Evolutionary conservation across 2,113 vertebrate genomes (phyloP).

Genomic region (Oreochromis niloticus): DNA sequence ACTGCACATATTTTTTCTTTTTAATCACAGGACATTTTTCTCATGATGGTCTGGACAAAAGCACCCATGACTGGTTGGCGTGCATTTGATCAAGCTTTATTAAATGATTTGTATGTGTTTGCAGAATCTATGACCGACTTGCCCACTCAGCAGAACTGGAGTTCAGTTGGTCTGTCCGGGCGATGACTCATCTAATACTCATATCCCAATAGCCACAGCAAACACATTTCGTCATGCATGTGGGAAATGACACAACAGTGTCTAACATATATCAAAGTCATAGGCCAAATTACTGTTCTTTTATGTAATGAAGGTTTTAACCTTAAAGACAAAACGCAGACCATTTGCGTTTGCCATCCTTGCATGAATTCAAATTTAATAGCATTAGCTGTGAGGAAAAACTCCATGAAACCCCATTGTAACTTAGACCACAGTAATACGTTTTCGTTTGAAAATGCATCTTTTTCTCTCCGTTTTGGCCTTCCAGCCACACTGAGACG

Average conservation of each 20-base stretch:
- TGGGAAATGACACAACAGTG: conserved; percentile 11
- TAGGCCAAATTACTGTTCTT: background rate
- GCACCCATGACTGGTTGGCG: background rate
- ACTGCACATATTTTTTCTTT: background rate
- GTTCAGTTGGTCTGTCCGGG: background rate
- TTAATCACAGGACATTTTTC: background rate
- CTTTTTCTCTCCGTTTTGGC: background rate
- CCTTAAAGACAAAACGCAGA: conserved; percentile 2
- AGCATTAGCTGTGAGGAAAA: background rate
- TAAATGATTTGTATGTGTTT: background rate
- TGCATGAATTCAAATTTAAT: conserved; percentile 10
- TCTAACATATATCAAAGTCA: conserved; percentile 8
- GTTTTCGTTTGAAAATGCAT: background rate
- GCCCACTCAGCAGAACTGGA: background rate
- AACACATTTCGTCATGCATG: background rate
- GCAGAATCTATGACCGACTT: background rate
- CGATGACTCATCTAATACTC: conserved; percentile 19
- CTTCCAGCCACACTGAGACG: background rate
- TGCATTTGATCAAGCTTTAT: background rate
- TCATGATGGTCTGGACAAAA: background rate
- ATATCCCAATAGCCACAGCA: conserved; percentile 9
- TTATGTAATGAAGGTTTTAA: background rate
- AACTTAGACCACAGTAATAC: background rate
- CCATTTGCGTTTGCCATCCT: background rate
- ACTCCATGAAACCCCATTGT: background rate